Evolutionary conservation across 2,797 vertebrate species (phyloP), one percentile per base, ranked within the genome.

Genomic region (Hyperoplus immaculatus): DNA sequence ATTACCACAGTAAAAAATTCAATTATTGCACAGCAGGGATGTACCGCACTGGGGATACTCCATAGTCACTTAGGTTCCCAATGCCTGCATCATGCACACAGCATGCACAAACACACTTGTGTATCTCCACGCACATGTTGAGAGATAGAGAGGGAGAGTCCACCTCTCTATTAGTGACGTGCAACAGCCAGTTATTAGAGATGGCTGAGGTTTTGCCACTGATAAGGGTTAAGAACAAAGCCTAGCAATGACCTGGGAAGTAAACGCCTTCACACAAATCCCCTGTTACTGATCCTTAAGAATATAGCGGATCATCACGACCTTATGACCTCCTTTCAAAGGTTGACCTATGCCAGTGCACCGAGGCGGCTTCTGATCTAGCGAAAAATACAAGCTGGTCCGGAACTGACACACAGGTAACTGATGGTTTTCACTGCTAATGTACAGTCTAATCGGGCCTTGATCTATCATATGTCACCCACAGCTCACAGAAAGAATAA

Each of bases 141-240:
- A 59, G 11, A 56, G 54, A 70, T 59, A 66, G 38, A 63, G 55
- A 49, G 11, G 6, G 21, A 51, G 21, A 61, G 41, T 72, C 65
- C 43, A n/a, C 8, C 69, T 62, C 11, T 14, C 68, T 80, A 80
- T 77, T 83, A 89, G 76, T n/a, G 67, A 55, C 50, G 75, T 72
- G 81, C 47, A 77, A 65, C 54, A 85, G 86, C 61, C 1, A 53
- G 75, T 87, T 87, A 87, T 87, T 88, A 83, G 67, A 12, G 50
- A 63, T 29, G 29, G 29, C 29, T 1, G 4, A 47, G 69, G 65
- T 79, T 84, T 70, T 67, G 69, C 71, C 55, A 67, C 58, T 69
- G 65, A 83, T 86, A 71, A 61, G 86, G 66, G 88, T 90, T 90
- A 86, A 93, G 83, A 66, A 76, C 76, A 79, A 75, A 92, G 84